Percentiles rank a stretch among this genome's conserved stretches.
These are phyloP conservation scores for Gerris buenoi DNA, from an alignment of 1,140 invertebrate genomes.

Conservation along the genomic window DNA sequence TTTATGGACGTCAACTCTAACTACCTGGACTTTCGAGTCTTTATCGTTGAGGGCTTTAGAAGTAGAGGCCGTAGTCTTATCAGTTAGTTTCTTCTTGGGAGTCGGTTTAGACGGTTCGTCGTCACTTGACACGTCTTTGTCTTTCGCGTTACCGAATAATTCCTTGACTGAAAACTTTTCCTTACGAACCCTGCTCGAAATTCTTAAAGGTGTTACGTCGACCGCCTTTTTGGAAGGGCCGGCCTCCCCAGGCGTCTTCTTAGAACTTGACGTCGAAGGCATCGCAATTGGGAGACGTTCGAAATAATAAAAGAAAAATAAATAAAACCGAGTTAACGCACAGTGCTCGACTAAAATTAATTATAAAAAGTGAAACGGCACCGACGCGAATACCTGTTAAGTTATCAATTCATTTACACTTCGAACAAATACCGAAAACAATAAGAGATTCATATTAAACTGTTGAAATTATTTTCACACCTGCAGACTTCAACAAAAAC, in stretches of 20 bases:
- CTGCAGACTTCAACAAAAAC: too few relatives aligned
- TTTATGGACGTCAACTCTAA: not conserved
- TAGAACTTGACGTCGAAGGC: not conserved
- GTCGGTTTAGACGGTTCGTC: not conserved
- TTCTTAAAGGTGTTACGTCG: not conserved
- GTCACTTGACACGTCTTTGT: not conserved
- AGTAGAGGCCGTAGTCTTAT: not conserved
- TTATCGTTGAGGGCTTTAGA: not conserved
- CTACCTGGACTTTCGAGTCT: not conserved
- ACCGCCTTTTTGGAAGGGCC: not conserved
- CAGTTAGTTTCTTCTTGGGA: not conserved
- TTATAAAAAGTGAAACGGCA: too few relatives aligned
- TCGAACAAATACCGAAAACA: too few relatives aligned
- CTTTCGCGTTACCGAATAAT: not conserved
- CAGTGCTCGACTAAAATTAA: too few relatives aligned
- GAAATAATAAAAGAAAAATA: too few relatives aligned
- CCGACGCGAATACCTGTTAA: too few relatives aligned
- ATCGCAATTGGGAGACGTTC: too few relatives aligned
- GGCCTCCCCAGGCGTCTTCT: not conserved
- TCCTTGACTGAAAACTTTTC: slow-evolving; percentile 2
- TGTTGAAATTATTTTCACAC: too few relatives aligned
- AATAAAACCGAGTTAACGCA: too few relatives aligned
- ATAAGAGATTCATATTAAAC: too few relatives aligned
- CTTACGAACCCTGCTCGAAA: not conserved
- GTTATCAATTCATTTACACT: too few relatives aligned